Evolutionary conservation across 2,888 invertebrate species (phyloP).

Genomic region (Ophioninae sp.): DNA sequence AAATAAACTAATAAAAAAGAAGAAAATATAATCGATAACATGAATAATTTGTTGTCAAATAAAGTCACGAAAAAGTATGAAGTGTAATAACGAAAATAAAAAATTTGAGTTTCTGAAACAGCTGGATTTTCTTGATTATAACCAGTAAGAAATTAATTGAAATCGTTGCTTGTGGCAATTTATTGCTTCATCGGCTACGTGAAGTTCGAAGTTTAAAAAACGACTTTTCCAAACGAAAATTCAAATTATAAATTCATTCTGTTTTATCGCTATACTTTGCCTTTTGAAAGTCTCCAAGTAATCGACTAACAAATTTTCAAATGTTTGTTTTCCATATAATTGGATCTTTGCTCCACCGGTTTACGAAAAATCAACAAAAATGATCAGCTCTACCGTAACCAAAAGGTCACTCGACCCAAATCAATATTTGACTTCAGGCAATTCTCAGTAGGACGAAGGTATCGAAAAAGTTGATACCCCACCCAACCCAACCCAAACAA

Average conservation of each 20-base stretch:
- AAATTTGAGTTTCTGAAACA: background rate
- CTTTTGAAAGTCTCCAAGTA: too few species aligned
- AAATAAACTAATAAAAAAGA: background rate
- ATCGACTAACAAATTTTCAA: too few species aligned
- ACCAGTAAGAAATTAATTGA: background rate
- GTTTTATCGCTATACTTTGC: too few species aligned
- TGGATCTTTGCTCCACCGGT: too few species aligned
- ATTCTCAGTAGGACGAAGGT: background rate
- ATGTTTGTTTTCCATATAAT: too few species aligned
- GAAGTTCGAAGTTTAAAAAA: too few species aligned
- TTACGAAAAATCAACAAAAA: background rate
- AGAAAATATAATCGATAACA: background rate
- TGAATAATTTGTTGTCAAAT: background rate
- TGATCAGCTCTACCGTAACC: background rate
- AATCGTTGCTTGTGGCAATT: background rate
- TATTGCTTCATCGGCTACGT: too few species aligned
- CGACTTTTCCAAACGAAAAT: too few species aligned
- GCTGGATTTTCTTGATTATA: background rate
- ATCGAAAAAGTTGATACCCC: background rate
- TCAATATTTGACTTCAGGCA: background rate
- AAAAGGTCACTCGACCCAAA: background rate
- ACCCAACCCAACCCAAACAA: background rate
- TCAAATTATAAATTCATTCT: too few species aligned
- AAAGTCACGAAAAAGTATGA: background rate
- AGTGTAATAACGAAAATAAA: too few species aligned